Conservation (phyloP, 2,888 invertebrate species). For the Seira musarum region DNA sequence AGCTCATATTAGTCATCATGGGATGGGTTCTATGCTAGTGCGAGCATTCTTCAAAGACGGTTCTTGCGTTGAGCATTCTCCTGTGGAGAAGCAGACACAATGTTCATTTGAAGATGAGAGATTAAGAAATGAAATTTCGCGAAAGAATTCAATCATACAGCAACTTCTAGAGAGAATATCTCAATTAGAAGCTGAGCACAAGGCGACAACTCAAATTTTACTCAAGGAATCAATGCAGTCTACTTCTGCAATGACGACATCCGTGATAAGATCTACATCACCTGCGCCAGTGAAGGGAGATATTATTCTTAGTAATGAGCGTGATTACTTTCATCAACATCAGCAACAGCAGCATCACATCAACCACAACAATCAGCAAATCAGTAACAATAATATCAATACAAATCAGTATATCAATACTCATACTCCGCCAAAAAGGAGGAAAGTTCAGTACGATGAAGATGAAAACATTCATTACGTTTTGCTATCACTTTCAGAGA, state of each 20-base stretch:
- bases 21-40: background rate
- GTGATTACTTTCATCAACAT: too few species aligned
- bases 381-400: background rate
- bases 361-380: background rate
- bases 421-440: constrained; percentile 17
- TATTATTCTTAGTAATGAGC: too few species aligned
- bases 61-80: constrained; percentile 47
- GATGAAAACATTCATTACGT: constrained; percentile 52
- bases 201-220: constrained; percentile 46
- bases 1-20: background rate
- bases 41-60: background rate
- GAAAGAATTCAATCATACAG: constrained; percentile 63
- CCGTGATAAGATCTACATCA: background rate
- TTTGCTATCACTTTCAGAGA: constrained; percentile 48
- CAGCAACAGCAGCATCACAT: background rate
- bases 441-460: constrained; percentile 34
- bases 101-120: constrained; percentile 59
- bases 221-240: constrained; percentile 43
- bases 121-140: constrained; percentile 53
- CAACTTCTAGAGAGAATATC: constrained; percentile 60
- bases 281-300: too few species aligned
- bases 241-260: constrained; percentile 3
- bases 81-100: constrained; percentile 50
- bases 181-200: constrained; percentile 60
- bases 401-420: background rate